phyloP scores from a whole-genome alignment of 2,888 invertebrate species.

The Perizoma affinitatum region DNA sequence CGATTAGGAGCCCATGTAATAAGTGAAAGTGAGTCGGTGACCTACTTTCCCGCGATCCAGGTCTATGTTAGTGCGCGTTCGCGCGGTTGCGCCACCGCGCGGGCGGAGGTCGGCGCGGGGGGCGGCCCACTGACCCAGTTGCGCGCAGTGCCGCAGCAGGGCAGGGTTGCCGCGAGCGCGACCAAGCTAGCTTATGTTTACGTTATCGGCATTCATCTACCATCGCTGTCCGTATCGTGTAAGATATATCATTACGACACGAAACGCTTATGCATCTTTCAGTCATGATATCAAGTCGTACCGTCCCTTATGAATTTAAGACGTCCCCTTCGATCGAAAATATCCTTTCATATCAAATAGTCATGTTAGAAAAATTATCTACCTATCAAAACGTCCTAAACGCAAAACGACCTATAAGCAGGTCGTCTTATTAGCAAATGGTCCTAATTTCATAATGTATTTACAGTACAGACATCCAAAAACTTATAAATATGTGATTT shows the following conservation, averaged over 20 bases:
- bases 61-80: conserved; percentile 92
- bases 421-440: no score
- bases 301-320: no score
- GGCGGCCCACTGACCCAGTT: conserved; percentile 94
- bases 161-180: conserved; percentile 82
- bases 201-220: conserved; percentile 67
- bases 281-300: background rate
- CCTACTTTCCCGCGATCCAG: conserved; percentile 96
- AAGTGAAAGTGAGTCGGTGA: conserved; percentile 95
- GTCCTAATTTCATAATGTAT: no score
- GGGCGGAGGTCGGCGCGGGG: conserved; percentile 81
- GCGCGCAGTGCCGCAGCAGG: conserved; percentile 86
- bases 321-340: no score
- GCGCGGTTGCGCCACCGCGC: conserved; percentile 81
- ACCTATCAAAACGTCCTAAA: no score
- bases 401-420: no score
- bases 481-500: no score
- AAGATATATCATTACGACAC: conserved; percentile 32
- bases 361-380: no score
- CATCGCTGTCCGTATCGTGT: conserved; percentile 41
- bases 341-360: no score
- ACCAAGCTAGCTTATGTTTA: conserved; percentile 75
- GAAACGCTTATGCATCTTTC: conserved; percentile 13
- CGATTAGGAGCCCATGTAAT: conserved; percentile 91
- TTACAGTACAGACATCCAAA: no score